Evolutionary conservation across 2,113 vertebrate species (phyloP).

Genomic region (Ceratotherium simum): DNA sequence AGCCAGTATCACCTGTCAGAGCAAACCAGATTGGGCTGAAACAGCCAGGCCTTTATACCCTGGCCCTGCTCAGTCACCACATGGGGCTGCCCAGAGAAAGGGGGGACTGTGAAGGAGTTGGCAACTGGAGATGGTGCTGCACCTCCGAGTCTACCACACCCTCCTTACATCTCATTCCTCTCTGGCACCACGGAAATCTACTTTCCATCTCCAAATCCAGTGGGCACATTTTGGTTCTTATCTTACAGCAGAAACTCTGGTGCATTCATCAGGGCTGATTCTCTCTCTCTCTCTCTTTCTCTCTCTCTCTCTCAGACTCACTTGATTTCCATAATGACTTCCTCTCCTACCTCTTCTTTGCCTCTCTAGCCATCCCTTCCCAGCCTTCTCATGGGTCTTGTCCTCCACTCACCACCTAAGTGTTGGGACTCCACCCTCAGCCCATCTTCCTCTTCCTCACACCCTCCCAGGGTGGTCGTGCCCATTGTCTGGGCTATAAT

Average conservation of each 20-base stretch:
- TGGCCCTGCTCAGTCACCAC: background rate
- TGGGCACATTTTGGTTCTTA: background rate
- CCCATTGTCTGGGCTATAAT: background rate
- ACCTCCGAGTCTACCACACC: accelerated
- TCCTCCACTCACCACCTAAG: background rate
- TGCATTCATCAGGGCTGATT: background rate
- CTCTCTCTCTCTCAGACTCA: background rate
- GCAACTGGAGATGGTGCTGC: background rate
- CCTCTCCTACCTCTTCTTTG: background rate
- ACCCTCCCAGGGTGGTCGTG: background rate
- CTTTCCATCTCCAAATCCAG: background rate
- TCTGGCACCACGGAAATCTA: background rate
- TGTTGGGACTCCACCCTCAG: background rate
- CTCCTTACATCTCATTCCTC: background rate
- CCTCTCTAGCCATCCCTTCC: background rate
- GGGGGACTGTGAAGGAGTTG: too few relatives aligned
- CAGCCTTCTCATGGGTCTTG: background rate
- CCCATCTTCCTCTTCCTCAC: background rate
- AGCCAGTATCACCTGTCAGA: background rate
- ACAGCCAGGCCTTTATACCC: background rate
- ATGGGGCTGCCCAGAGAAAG: background rate
- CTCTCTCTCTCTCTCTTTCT: background rate
- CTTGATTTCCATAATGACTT: background rate
- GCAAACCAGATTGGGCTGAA: background rate
- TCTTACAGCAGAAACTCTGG: background rate